Conservation (phyloP, 2,113 vertebrate species). For the Cynocephalus volans region DNA sequence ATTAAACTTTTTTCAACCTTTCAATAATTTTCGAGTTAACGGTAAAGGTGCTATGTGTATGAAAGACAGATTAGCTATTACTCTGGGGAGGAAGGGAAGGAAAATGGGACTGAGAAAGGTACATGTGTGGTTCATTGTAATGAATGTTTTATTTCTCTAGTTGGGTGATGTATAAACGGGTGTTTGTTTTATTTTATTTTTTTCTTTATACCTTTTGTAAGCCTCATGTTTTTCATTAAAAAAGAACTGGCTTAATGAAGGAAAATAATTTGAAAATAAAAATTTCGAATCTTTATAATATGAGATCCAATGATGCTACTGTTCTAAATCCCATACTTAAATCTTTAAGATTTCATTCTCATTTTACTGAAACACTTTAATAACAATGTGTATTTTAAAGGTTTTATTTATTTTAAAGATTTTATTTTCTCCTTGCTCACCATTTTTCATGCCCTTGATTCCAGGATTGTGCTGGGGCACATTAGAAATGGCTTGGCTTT, state of each 20-base stretch:
- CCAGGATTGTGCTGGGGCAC: background rate
- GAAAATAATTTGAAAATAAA: slow-evolving; percentile 55
- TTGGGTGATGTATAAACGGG: background rate
- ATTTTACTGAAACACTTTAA: slow-evolving; percentile 2
- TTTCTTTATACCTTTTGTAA: slow-evolving; percentile 30
- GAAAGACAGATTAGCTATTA: background rate
- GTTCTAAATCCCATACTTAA: background rate
- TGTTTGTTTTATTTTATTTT: background rate
- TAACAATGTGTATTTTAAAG: background rate
- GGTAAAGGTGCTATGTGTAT: background rate
- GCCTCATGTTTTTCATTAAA: slow-evolving; percentile 3
- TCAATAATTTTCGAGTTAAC: slow-evolving; percentile 43
- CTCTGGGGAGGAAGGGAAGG: background rate
- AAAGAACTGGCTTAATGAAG: background rate
- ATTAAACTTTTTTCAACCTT: background rate
- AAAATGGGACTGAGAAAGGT: background rate
- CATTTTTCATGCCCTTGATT: background rate
- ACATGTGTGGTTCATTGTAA: background rate
- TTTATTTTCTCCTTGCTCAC: background rate
- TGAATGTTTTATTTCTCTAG: slow-evolving; percentile 17
- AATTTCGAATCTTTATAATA: slow-evolving; percentile 4
- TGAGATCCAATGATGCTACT: background rate
- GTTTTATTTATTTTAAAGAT: background rate
- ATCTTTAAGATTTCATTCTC: slow-evolving; percentile 38
- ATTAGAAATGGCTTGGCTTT: background rate